phyloP scores from a whole-genome alignment of 2,888 invertebrate species.

The Coleophora flavipennella region DNA sequence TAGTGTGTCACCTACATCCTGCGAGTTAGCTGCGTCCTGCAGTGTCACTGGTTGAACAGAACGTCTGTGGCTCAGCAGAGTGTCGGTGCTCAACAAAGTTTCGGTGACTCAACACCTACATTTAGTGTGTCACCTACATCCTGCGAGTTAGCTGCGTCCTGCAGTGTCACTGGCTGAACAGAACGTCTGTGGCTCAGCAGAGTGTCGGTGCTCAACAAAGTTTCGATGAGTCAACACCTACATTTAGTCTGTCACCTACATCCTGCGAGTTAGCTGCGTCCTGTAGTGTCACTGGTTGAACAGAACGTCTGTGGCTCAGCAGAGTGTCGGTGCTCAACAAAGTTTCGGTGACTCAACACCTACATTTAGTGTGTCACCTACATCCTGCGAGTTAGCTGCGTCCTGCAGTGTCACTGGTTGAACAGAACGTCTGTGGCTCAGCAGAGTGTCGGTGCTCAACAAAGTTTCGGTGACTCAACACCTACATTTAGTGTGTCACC shows the following conservation, averaged over 20 bases:
- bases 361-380: not conserved
- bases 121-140: not conserved
- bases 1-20: not conserved
- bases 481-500: not conserved
- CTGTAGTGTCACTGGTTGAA: too few species aligned
- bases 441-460: too few species aligned
- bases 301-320: too few species aligned
- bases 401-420: not conserved
- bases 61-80: too few species aligned
- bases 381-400: not conserved
- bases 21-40: not conserved
- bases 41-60: too few species aligned
- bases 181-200: too few species aligned
- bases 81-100: too few species aligned
- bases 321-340: too few species aligned
- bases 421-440: too few species aligned
- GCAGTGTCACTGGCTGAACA: not conserved
- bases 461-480: not conserved
- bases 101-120: not conserved
- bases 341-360: not conserved
- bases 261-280: not conserved
- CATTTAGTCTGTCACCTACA: not conserved
- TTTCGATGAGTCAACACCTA: not conserved
- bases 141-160: not conserved
- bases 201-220: too few species aligned